Conservation (phyloP, 2,797 vertebrate genomes). For the Crocidura indochinensis region DNA sequence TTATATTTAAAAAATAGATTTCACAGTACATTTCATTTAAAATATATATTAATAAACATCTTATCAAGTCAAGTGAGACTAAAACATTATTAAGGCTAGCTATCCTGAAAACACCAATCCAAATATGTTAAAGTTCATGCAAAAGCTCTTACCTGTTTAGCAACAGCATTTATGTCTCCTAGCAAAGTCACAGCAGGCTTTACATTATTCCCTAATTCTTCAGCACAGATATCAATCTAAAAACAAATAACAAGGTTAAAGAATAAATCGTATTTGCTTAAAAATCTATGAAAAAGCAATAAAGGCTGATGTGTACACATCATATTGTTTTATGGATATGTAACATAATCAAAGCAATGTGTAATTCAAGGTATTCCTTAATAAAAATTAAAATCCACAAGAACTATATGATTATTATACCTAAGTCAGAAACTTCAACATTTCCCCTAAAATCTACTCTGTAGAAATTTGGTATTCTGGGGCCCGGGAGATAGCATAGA, state of each 20-base stretch:
- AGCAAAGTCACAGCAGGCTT: constrained; percentile 94
- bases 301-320: background rate
- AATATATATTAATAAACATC: constrained; percentile 56
- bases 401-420: background rate
- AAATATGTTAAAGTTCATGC: constrained; percentile 52
- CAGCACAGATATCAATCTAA: constrained; percentile 97
- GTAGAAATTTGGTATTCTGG: constrained; percentile 24
- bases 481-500: no score
- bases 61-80: constrained; percentile 26
- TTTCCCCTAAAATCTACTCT: background rate
- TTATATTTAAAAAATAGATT: constrained; percentile 43
- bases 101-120: constrained; percentile 23
- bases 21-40: constrained; percentile 54
- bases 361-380: background rate
- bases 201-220: constrained; percentile 98
- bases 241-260: constrained; percentile 25
- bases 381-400: constrained; percentile 53
- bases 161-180: constrained; percentile 94
- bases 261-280: constrained; percentile 45
- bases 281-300: constrained; percentile 28
- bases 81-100: constrained; percentile 56
- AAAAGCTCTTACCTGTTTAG: constrained; percentile 92
- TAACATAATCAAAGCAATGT: no score
- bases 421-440: background rate
- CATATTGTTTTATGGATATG: background rate